Evolutionary conservation across 2,888 invertebrate genomes (phyloP).

Genomic region (Eristalis tenax): DNA sequence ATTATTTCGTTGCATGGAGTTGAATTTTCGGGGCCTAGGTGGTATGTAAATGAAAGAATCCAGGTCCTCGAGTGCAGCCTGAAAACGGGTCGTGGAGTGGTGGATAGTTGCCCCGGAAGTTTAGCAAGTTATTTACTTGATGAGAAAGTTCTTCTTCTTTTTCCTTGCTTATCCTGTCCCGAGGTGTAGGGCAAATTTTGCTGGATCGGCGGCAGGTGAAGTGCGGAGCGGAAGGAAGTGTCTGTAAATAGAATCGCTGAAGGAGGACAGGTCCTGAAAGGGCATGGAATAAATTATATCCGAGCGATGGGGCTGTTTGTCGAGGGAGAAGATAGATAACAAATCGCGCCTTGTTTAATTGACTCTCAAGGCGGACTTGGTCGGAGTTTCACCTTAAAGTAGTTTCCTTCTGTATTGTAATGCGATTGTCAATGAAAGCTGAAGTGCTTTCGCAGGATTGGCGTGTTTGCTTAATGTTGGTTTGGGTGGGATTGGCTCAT

Average conservation of each 20-base stretch:
- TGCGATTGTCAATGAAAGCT: neutral
- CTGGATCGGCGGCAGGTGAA: neutral
- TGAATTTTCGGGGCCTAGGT: neutral
- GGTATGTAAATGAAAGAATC: slow-evolving; percentile 28
- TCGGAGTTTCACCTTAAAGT: neutral
- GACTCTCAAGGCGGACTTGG: neutral
- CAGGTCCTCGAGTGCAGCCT: slow-evolving; percentile 1
- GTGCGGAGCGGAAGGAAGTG: neutral
- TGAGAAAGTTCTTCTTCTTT: slow-evolving; percentile 9
- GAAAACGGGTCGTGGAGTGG: neutral
- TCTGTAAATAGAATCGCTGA: neutral
- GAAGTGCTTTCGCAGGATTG: neutral
- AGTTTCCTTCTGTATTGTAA: neutral
- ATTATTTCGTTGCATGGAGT: slow-evolving; percentile 47
- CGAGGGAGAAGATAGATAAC: neutral
- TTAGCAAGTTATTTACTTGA: slow-evolving; percentile 16
- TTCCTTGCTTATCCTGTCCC: slow-evolving; percentile 2
- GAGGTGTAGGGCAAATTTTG: neutral
- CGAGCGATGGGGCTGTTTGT: neutral
- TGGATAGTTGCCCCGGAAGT: slow-evolving; percentile 24
- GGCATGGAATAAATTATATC: neutral
- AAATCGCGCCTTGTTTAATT: neutral
- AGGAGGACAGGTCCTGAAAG: neutral
- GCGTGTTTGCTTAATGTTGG: neutral
- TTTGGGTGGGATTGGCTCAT: too few relatives aligned